Evolutionary conservation across 2,888 invertebrate species (phyloP), one percentile per base, ranked within the genome.

Genomic region (Stegana nigrithorax): DNA sequence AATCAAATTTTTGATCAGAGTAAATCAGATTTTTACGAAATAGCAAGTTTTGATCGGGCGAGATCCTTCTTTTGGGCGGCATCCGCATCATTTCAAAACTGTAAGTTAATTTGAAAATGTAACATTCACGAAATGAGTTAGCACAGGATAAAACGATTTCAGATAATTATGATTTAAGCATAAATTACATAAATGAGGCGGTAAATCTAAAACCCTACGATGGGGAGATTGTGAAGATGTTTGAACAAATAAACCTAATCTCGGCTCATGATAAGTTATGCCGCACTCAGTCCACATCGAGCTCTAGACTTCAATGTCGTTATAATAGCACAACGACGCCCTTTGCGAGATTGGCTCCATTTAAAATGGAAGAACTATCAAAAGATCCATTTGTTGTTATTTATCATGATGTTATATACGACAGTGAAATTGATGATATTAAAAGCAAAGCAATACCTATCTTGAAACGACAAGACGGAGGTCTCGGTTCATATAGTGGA

Each of bases 371-470:
- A 39, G 57, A 63, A 53, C 19, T 67, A 8, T 50, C 17, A 23
- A n/a, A 60, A 6, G 39, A 67, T 47, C 67, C 67, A 1, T 66
- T 42, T 23, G 47, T 67, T 1, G 66, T 59, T 4, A 21, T 66
- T 19, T 66, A 64, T 21, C 67, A 67, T 26, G 61, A 64, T 26
- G 64, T 67, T 10, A 42, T 67, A 1, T 60, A 61, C 21, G 66
- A 66, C 10, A 25, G 23, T 0, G 66, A 67, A 14, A 66, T 66
- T 25, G 21, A 50, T 2, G 57, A 17, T 8, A 32, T 66, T 1
- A 66, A 58, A 42, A 2, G 7, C 0, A 17, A 53, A 10, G 10
- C 14, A 5, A 4, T 27, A 7, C 14, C 64, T n/a, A 12, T 4
- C 0, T n/a, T 39, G 14, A 10, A 51, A 66, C 23, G 66, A 32